Evolutionary conservation across 2,888 invertebrate genomes (phyloP), one percentile per base, ranked within the genome.

Genomic region (Ellobium chinense): DNA sequence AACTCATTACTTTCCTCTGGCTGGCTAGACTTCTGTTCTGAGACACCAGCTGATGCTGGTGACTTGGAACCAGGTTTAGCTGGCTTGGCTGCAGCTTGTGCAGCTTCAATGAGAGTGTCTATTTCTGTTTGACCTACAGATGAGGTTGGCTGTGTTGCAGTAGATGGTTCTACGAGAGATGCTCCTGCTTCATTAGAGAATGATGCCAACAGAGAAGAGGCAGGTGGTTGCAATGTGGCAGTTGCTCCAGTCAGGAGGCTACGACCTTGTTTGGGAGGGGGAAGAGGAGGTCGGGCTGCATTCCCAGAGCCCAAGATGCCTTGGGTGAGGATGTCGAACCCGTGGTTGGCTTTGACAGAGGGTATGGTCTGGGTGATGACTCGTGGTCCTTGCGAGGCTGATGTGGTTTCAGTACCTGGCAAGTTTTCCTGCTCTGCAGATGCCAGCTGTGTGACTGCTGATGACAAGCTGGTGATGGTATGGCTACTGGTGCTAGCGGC

Each of bases 311-410:
- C 78, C 27, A 74, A 62, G 36, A 74, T 78, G 18, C 82, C 82
- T 60, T 78, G 82, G 27, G 78, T 68, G 18, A 78, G 74, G 39
- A 82, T 78, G 36, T 82, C 78, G 36, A 82, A 82, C 14, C 82
- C 78, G 62, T 82, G 78, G 54, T 73, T 82, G 29, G 63, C 63
- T 31, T 68, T 80, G 56, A 69, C 29, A 1, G 80, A 75, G 24
- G 80, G 69, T 46, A 80, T 68, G 24, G 58, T 7, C 69, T 74
- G 74, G 18, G 74, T 68, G 14, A 74, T 60, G 21, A 80, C 60
- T 36, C 60, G 54, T 5, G 68, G 74, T 29, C 37, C 74, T 21
- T 31, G 36, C 3, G 7, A 27, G 5, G n/a, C 60, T 29, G 37
- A 29, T 4, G 27, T 24, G 9, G 73, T 14, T 18, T 74, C 68